A percentile compares a stretch with the other conserved stretches of the same genome.
Conservation (phyloP, 2,888 invertebrate genomes). For the Blomia tropicalis region DNA sequence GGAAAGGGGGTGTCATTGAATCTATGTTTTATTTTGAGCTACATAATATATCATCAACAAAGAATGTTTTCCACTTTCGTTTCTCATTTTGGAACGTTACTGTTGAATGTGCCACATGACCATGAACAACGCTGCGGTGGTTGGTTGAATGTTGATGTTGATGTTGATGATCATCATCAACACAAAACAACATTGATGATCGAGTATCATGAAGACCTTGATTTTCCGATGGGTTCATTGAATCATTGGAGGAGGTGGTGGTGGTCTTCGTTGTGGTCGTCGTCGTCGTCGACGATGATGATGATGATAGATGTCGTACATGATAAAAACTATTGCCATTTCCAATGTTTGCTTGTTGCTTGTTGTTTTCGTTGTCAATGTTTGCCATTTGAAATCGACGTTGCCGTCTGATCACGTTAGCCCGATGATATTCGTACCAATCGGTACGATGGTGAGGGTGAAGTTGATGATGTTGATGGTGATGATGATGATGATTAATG, state of each 20-base stretch:
- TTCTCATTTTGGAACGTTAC: background rate
- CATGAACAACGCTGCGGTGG: background rate
- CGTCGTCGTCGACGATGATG: too few relatives aligned
- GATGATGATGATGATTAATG: background rate
- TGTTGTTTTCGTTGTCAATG: too few relatives aligned
- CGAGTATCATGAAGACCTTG: background rate
- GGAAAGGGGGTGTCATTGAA: too few relatives aligned
- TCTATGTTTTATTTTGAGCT: background rate
- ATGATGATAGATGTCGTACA: background rate
- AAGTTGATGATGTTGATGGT: background rate
- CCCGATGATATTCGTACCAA: slow-evolving; percentile 1
- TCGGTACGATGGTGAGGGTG: background rate
- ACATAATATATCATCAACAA: slow-evolving; percentile 6
- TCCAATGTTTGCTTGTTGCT: too few relatives aligned
- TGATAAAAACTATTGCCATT: background rate
- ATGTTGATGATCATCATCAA: too few relatives aligned
- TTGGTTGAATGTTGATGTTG: too few relatives aligned
- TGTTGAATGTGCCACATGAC: background rate
- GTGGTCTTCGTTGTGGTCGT: background rate
- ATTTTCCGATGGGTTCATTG: slow-evolving; percentile 3
- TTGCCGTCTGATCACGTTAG: background rate
- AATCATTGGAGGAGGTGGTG: background rate
- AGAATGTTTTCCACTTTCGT: slow-evolving; percentile 7
- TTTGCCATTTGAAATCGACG: too few relatives aligned
- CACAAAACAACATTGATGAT: background rate